A percentile compares a stretch with the other conserved stretches of the same genome.
Evolutionary conservation across 1,140 invertebrate species (phyloP).

Genomic region (Drosophila obscura): DNA sequence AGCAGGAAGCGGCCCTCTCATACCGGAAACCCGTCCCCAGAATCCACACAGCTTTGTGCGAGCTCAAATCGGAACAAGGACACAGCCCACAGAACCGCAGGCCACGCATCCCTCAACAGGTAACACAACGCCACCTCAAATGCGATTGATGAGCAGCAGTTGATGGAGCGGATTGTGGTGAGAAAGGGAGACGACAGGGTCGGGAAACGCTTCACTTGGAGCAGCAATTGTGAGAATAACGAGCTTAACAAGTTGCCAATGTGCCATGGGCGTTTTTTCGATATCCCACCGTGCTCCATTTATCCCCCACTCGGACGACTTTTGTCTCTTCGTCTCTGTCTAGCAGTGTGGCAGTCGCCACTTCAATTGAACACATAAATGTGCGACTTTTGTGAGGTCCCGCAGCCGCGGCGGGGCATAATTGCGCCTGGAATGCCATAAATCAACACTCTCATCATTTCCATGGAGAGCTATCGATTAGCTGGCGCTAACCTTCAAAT

Average conservation of each 20-base stretch:
- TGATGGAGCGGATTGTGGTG: not conserved
- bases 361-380: constrained; percentile 60
- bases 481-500: constrained; percentile 37
- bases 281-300: constrained; percentile 8
- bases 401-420: constrained; percentile 43
- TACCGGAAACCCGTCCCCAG: constrained; percentile 37
- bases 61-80: constrained; percentile 58
- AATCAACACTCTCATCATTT: constrained; percentile 67
- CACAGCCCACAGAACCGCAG: constrained; percentile 30
- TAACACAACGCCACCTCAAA: constrained; percentile 31
- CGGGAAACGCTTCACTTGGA: constrained; percentile 53
- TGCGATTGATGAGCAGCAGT: constrained; percentile 19
- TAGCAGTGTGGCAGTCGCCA: constrained; percentile 23
- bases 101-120: constrained; percentile 64
- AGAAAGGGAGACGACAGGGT: not conserved
- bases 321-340: constrained; percentile 1
- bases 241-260: constrained; percentile 71
- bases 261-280: constrained; percentile 39
- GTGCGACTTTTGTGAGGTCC: constrained; percentile 60
- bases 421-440: constrained; percentile 65
- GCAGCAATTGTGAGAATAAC: constrained; percentile 72
- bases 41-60: constrained; percentile 45
- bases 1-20: constrained; percentile 34
- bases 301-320: constrained; percentile 10
- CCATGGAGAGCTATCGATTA: constrained; percentile 70